Evolutionary conservation across 2,888 invertebrate genomes (phyloP).

Genomic region (Apamea monoglypha): DNA sequence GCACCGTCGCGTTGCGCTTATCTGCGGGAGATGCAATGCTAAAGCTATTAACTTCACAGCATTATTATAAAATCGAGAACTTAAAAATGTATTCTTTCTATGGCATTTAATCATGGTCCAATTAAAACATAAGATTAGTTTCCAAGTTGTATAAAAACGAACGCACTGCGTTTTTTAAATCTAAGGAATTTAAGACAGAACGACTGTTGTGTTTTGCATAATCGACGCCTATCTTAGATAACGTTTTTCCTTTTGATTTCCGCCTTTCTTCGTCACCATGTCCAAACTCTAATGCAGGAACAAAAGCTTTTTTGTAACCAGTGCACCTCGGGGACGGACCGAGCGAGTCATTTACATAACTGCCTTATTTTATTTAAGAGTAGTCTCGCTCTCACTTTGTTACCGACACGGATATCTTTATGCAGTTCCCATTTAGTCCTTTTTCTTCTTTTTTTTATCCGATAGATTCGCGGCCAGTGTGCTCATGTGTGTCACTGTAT

Average conservation of each 20-base stretch:
- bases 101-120: not conserved
- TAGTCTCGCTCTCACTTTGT: conserved; percentile 76
- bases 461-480: conserved; percentile 64
- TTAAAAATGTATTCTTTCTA: not conserved
- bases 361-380: conserved; percentile 85
- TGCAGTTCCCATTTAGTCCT: conserved; percentile 73
- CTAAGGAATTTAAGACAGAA: not conserved
- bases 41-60: not conserved
- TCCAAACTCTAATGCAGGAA: conserved; percentile 69
- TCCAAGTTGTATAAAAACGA: not conserved
- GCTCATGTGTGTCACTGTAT: conserved; percentile 65
- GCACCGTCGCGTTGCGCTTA: too few species aligned
- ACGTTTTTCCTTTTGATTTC: conserved; percentile 2
- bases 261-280: conserved; percentile 41
- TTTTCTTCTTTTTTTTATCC: conserved; percentile 52
- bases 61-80: not conserved
- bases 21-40: not conserved
- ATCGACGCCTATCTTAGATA: not conserved
- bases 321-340: conserved; percentile 77
- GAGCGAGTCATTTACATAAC: conserved; percentile 84
- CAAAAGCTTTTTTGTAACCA: conserved; percentile 82
- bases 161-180: not conserved
- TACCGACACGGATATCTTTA: conserved; percentile 80
- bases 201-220: not conserved
- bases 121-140: not conserved